phyloP scores from a whole-genome alignment of 2,113 vertebrate genomes.

The Dendrocopos noguchii region DNA sequence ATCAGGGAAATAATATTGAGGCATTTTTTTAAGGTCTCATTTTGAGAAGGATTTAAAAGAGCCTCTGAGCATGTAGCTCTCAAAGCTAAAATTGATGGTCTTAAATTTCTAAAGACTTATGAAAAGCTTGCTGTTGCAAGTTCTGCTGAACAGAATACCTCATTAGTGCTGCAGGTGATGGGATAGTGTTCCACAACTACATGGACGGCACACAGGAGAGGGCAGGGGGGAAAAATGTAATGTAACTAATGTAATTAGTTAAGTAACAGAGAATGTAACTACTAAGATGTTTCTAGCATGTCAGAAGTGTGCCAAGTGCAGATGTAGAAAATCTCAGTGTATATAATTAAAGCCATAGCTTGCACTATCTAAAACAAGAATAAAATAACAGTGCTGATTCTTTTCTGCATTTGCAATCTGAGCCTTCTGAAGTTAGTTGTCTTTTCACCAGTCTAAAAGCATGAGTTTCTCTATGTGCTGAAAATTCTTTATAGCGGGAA shows the following conservation, averaged over 20 bases:
- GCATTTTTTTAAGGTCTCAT: not conserved
- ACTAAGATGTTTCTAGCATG: not conserved
- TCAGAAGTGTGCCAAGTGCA: not conserved
- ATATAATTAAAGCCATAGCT: not conserved
- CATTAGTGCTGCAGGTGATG: not conserved
- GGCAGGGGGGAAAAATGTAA: accelerated
- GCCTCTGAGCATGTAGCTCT: not conserved
- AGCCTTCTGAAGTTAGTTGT: not conserved
- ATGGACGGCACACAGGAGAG: not conserved
- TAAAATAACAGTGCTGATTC: not conserved
- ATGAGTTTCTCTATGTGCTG: not conserved
- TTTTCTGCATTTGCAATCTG: not conserved
- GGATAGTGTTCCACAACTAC: not conserved
- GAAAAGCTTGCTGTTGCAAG: not conserved
- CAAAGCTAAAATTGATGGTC: not conserved
- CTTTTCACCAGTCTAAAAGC: not conserved
- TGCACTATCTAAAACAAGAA: not conserved
- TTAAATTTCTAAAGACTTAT: not conserved
- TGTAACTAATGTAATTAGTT: not conserved
- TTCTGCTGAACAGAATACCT: not conserved
- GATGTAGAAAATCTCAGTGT: not conserved
- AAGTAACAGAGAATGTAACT: not conserved
- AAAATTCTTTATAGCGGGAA: not conserved
- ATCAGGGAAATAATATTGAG: not conserved
- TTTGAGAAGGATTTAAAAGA: not conserved